phyloP scores from a whole-genome alignment of 2,888 invertebrate genomes.

The Synergus laeviventris region DNA sequence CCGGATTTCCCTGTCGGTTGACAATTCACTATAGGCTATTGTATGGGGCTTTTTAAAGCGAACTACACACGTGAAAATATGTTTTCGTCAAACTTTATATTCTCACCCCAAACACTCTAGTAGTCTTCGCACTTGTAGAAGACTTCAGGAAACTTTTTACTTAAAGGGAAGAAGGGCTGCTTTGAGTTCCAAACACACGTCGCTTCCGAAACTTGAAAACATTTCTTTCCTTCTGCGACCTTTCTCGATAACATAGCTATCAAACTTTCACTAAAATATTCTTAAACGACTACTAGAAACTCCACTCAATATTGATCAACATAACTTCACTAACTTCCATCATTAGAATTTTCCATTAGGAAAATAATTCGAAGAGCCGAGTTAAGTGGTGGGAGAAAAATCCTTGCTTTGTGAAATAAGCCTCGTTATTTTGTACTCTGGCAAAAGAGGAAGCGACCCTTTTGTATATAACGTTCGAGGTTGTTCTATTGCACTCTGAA shows the following conservation, averaged over 20 bases:
- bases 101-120: slow-evolving; percentile 9
- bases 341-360: too few relatives aligned
- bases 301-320: too few relatives aligned
- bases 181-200: neutral
- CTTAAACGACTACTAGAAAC: too few relatives aligned
- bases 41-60: neutral
- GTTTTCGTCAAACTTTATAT: slow-evolving; percentile 44
- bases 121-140: slow-evolving; percentile 6
- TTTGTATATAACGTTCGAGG: slow-evolving; percentile 14
- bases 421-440: neutral
- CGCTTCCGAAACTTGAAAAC: neutral
- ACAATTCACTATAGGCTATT: slow-evolving; percentile 13
- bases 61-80: slow-evolving; percentile 45
- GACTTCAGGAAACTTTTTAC: slow-evolving; percentile 45
- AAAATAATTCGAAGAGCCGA: neutral
- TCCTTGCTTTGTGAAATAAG: neutral
- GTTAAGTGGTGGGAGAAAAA: neutral
- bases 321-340: too few relatives aligned
- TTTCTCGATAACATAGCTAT: neutral
- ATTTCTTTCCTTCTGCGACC: neutral
- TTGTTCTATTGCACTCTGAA: slow-evolving; percentile 10
- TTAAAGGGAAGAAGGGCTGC: slow-evolving; percentile 15
- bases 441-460: neutral
- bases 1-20: slow-evolving; percentile 46
- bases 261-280: neutral